These are phyloP conservation scores for Eurypyga helias DNA, from an alignment of 2,113 vertebrate species.

Conservation along the genomic window DNA sequence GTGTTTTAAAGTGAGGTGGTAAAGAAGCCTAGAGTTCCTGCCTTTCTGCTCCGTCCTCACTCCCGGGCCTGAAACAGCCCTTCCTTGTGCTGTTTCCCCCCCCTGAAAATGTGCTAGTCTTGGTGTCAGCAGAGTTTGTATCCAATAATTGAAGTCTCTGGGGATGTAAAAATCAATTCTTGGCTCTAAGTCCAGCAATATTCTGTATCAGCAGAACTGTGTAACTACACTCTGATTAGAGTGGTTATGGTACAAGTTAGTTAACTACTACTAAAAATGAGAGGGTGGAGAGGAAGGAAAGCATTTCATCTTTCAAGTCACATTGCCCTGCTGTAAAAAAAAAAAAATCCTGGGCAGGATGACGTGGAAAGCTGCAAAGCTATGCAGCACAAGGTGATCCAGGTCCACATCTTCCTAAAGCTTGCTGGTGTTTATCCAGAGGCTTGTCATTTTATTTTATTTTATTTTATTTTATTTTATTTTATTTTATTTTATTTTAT, in stretches of 20 bases:
- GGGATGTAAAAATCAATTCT: conserved; percentile 4
- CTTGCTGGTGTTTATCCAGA: not conserved
- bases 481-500: not conserved
- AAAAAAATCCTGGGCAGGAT: not conserved
- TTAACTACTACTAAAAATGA: conserved; percentile 27
- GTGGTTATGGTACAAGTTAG: conserved; percentile 27
- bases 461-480: not conserved
- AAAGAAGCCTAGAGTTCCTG: not conserved
- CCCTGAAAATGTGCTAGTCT: not conserved
- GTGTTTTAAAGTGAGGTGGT: not conserved
- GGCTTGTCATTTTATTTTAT: not conserved
- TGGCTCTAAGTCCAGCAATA: not conserved
- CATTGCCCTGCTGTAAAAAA: not conserved
- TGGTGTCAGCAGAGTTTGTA: conserved; percentile 16
- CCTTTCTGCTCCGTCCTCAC: not conserved
- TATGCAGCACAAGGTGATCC: not conserved
- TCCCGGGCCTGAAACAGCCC: fast-evolving
- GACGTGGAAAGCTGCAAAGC: not conserved
- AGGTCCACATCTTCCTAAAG: not conserved
- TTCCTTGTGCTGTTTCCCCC: not conserved
- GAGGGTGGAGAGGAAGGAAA: not conserved
- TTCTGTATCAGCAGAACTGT: conserved; percentile 39
- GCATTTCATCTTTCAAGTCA: not conserved
- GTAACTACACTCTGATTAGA: conserved; percentile 18
- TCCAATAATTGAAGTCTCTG: conserved; percentile 1